Percentiles rank a stretch among this genome's conserved stretches.
Conservation (phyloP, 2,888 invertebrate genomes). For the Brassicogethes aeneus region DNA sequence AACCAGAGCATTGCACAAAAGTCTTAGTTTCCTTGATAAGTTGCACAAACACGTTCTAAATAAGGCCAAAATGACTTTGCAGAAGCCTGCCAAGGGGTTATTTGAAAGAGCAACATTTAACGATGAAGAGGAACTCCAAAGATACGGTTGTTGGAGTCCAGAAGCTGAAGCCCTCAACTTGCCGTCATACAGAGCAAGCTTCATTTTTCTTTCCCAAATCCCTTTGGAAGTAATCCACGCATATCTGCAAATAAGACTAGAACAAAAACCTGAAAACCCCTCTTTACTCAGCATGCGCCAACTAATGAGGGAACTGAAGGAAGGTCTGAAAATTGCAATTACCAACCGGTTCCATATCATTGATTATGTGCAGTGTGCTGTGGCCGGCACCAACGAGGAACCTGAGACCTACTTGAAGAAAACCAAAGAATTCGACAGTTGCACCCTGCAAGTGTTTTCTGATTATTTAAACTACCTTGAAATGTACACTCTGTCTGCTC, state of each 20-base stretch:
- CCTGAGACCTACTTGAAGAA: constrained; percentile 48
- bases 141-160: constrained; percentile 69
- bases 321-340: constrained; percentile 77
- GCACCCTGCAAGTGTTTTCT: constrained; percentile 48
- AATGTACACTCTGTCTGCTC: constrained; percentile 63
- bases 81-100: constrained; percentile 40
- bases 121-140: constrained; percentile 45
- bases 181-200: constrained; percentile 78
- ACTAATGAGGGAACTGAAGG: constrained; percentile 69
- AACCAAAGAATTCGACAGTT: constrained; percentile 65
- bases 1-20: constrained; percentile 75
- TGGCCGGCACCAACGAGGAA: constrained; percentile 43
- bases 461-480: constrained; percentile 81
- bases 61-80: constrained; percentile 63
- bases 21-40: constrained; percentile 69
- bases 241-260: constrained; percentile 76
- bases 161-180: constrained; percentile 69
- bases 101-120: constrained; percentile 15
- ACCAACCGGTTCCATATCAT: constrained; percentile 71
- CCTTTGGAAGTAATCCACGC: constrained; percentile 90
- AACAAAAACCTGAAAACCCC: constrained; percentile 73
- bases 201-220: constrained; percentile 76
- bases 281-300: constrained; percentile 81
- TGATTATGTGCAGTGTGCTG: constrained; percentile 53
- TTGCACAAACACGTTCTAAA: constrained; percentile 59